A percentile compares a stretch with the other conserved stretches of the same genome.
Conservation (phyloP, 2,113 vertebrate genomes). For the Anarrhichthys ocellatus region DNA sequence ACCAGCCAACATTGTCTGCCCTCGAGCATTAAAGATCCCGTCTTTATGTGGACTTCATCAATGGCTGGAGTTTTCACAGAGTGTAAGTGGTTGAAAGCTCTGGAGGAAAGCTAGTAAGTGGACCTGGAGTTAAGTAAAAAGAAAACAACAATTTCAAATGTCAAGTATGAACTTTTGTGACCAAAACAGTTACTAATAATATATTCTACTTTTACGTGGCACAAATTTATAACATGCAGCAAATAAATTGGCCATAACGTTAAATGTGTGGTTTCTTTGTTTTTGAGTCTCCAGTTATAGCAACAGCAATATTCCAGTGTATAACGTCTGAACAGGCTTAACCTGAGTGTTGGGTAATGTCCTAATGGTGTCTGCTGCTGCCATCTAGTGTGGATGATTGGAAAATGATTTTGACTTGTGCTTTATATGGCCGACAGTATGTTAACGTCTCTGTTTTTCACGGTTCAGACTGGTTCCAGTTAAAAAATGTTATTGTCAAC, state of each 20-base stretch:
- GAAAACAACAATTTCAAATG: background rate
- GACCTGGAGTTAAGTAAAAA: background rate
- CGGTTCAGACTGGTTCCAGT: background rate
- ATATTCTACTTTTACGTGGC: background rate
- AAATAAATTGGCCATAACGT: background rate
- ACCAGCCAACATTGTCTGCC: too few relatives aligned
- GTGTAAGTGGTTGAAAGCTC: background rate
- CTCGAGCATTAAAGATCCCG: background rate
- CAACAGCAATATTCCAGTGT: background rate
- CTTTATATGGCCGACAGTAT: background rate
- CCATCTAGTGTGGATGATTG: slow-evolving; percentile 46
- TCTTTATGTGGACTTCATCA: background rate
- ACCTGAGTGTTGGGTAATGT: background rate
- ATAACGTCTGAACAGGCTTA: background rate
- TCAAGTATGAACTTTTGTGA: background rate
- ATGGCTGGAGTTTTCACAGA: background rate
- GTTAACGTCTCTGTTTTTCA: background rate
- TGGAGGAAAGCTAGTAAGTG: background rate
- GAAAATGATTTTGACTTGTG: background rate
- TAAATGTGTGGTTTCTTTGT: background rate
- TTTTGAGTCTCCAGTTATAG: background rate
- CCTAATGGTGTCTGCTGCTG: slow-evolving; percentile 27
- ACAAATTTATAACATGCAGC: background rate
- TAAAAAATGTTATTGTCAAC: background rate
- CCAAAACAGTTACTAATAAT: background rate